Base-by-base conservation (phyloP, 2,888 invertebrate species). In the Leucophenga montana region DNA sequence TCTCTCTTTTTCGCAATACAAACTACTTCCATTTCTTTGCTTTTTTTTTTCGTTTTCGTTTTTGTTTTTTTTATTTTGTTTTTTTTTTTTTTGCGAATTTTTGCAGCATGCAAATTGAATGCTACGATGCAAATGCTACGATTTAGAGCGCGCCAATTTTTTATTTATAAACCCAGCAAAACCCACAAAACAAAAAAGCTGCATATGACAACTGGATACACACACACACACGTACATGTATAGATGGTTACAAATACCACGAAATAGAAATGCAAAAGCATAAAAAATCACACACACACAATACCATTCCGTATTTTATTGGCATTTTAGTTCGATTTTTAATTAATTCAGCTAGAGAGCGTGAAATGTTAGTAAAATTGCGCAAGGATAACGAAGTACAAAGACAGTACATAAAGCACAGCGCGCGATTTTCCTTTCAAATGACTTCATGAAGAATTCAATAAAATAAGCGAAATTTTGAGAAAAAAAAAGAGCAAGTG, bases 331-430 rank as follows among this genome's bases (percentile, higher is more conserved):
- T 59, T 56, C 54, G 66, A 57, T 67, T 68, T 68, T 68, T 68
- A 68, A 68, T 68, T 68, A 68, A 68, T 68, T 68, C 62, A 64
- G 33, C 22, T 31, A 6, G 22, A 57, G 57, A 22, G 31, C 57
- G 31, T 13, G 22, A 57, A 57, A 54, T 20, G 18, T 53, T 18
- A 53, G 53, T 53, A 18, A 9, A 62, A 20, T n/a, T 18, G 53
- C 18, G 53, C 16, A 53, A 62, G 33, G 20, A 53, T 56, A 56
- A 48, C 8, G 22, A 50, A 65, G 14, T 27, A 16, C 13, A 59
- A 59, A n/a, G 33, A 33, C 33, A n/a, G n/a, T 8, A n/a, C 14
- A 50, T 50, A 50, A 50, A 50, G 13, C 3, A 18, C 50, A 39
- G 39, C 8, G 1, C 9, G 39, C 39, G 39, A 39, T 39, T 39